Evolutionary conservation across 2,113 vertebrate species (phyloP).

Genomic region (Sakesphorus luctuosus): DNA sequence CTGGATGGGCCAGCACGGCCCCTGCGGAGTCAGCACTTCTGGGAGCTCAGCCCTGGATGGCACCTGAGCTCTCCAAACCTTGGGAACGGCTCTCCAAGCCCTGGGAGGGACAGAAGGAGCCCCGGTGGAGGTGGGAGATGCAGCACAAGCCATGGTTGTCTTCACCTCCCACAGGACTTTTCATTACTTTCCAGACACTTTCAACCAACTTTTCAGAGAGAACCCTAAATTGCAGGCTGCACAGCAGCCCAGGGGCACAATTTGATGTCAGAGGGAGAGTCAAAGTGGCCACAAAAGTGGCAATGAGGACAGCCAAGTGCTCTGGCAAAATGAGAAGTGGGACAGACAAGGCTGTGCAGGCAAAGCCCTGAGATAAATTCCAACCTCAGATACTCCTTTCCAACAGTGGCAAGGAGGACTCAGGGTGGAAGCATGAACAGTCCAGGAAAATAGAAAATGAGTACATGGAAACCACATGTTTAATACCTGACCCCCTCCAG

Average conservation of each 20-base stretch:
- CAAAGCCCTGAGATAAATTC: background rate
- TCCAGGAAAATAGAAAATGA: background rate
- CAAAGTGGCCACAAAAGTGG: background rate
- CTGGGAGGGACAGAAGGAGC: background rate
- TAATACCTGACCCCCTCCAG: background rate
- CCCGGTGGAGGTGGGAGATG: background rate
- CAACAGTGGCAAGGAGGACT: background rate
- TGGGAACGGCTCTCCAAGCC: background rate
- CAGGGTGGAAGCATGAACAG: background rate
- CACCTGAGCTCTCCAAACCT: conserved; percentile 9
- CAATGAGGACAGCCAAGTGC: background rate
- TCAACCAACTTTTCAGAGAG: background rate
- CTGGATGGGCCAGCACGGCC: background rate
- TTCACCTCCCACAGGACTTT: background rate
- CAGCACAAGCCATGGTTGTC: background rate
- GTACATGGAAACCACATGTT: background rate
- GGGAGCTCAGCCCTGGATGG: conserved; percentile 33
- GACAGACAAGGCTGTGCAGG: background rate
- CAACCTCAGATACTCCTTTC: background rate
- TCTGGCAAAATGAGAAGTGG: background rate
- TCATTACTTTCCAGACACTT: conserved; percentile 5
- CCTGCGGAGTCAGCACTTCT: background rate
- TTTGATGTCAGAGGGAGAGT: background rate
- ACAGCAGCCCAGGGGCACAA: background rate
- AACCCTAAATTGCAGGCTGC: background rate